Percentiles rank a stretch among this genome's conserved stretches.
phyloP scores from a whole-genome alignment of 2,888 invertebrate species.

The Allygus modestus region DNA sequence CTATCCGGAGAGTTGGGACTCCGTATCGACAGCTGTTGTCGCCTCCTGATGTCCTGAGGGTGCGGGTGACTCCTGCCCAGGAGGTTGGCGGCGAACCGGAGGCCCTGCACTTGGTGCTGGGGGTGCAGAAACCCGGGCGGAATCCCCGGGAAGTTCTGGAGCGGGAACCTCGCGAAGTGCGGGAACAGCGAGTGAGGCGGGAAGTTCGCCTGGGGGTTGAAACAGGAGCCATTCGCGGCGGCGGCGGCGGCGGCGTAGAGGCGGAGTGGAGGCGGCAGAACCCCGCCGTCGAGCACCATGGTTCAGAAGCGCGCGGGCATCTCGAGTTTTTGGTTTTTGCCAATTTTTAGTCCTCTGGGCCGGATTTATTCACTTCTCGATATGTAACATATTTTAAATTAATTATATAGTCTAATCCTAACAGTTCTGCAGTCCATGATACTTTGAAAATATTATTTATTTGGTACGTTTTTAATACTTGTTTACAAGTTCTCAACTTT shows the following conservation, averaged over 20 bases:
- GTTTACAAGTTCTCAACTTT: too few relatives aligned
- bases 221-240: slow-evolving; percentile 68
- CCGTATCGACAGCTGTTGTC: slow-evolving; percentile 64
- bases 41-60: slow-evolving; percentile 53
- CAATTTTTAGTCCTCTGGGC: not conserved
- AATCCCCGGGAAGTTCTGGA: slow-evolving; percentile 68
- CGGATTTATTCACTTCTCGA: not conserved
- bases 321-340: not conserved
- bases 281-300: slow-evolving; percentile 82
- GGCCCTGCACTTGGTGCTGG: slow-evolving; percentile 75
- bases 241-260: slow-evolving; percentile 75
- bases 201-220: slow-evolving; percentile 67
- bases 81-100: slow-evolving; percentile 71
- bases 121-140: slow-evolving; percentile 71
- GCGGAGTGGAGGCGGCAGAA: slow-evolving; percentile 84
- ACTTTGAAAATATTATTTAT: too few relatives aligned
- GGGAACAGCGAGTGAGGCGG: slow-evolving; percentile 70
- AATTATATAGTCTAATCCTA: too few relatives aligned
- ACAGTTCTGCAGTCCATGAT: too few relatives aligned
- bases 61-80: slow-evolving; percentile 70
- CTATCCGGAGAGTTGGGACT: slow-evolving; percentile 66
- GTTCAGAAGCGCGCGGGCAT: slow-evolving; percentile 15
- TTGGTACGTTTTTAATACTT: too few relatives aligned
- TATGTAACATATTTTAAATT: too few relatives aligned
- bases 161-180: slow-evolving; percentile 68